Evolutionary conservation across 2,797 vertebrate genomes (phyloP).

Genomic region (Enteromius thamalakanensis): DNA sequence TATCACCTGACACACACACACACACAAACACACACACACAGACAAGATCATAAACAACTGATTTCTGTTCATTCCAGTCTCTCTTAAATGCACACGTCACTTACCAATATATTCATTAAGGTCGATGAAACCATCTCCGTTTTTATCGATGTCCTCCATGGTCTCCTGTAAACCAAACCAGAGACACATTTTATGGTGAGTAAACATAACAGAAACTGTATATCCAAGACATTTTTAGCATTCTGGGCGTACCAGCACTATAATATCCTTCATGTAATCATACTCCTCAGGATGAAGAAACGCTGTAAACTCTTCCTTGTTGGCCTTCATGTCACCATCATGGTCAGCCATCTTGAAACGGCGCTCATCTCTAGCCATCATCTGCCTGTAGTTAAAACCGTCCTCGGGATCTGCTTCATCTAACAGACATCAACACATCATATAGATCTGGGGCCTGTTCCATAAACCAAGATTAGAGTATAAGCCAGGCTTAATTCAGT

Average conservation of each 20-base stretch:
- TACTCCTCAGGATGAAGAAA: conserved; percentile 98
- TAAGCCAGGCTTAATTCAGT: too few relatives aligned
- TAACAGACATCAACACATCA: conserved; percentile 60
- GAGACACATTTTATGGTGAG: background rate
- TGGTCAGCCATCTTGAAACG: conserved; percentile 94
- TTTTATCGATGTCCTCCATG: conserved; percentile 99
- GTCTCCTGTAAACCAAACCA: conserved; percentile 83
- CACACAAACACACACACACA: too few relatives aligned
- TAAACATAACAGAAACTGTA: background rate
- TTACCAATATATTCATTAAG: conserved; percentile 97
- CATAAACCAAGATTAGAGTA: too few relatives aligned
- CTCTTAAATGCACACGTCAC: conserved; percentile 47
- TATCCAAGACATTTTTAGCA: background rate
- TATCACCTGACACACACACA: conserved; percentile 82
- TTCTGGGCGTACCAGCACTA: conserved; percentile 84
- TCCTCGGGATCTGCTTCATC: conserved; percentile 94
- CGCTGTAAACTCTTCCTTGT: conserved; percentile 97
- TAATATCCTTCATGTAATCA: conserved; percentile 98
- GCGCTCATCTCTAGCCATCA: conserved; percentile 95
- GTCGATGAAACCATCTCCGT: conserved; percentile 94
- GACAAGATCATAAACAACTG: background rate
- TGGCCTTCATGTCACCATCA: conserved; percentile 85
- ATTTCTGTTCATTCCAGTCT: background rate
- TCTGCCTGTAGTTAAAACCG: conserved; percentile 95
- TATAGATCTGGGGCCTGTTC: background rate